phyloP scores from a whole-genome alignment of 2,888 invertebrate genomes.

The Ichneumoninae sp. region DNA sequence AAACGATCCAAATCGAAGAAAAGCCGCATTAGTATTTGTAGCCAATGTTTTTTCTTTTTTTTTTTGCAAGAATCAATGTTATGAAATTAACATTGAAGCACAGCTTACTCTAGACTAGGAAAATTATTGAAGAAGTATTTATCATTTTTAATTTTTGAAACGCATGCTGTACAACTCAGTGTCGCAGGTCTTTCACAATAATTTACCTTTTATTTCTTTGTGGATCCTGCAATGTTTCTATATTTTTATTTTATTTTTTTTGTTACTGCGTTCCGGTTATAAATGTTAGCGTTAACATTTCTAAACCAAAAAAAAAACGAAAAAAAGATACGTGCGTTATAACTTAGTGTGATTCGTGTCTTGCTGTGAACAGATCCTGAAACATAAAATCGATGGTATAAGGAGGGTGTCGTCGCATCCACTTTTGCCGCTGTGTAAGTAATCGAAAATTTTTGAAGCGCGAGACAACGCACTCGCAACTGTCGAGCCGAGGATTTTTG shows the following conservation, averaged over 20 bases:
- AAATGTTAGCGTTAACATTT: constrained; percentile 56
- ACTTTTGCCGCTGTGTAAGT: constrained; percentile 97
- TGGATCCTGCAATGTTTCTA: constrained; percentile 28
- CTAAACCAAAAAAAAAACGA: constrained; percentile 10
- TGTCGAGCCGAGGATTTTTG: not conserved
- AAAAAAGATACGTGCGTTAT: constrained; percentile 30
- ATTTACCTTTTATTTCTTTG: constrained; percentile 23
- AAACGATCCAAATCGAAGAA: constrained; percentile 14
- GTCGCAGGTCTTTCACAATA: constrained; percentile 38
- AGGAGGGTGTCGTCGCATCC: constrained; percentile 98
- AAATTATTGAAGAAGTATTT: constrained; percentile 6
- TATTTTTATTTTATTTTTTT: constrained; percentile 21
- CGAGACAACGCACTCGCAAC: not conserved
- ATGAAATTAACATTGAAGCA: constrained; percentile 15
- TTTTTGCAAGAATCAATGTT: constrained; percentile 6
- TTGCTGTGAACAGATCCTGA: constrained; percentile 90
- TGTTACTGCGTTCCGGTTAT: constrained; percentile 40
- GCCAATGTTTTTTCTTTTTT: not conserved
- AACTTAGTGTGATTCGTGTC: constrained; percentile 53
- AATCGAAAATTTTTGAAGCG: constrained; percentile 86
- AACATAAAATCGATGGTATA: constrained; percentile 97
- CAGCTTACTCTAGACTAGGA: constrained; percentile 33
- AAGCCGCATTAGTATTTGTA: constrained; percentile 29
- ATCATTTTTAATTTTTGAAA: constrained; percentile 8
- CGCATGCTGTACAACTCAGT: constrained; percentile 56